Percentiles rank a stretch among this genome's conserved stretches.
Evolutionary conservation across 2,113 vertebrate species (phyloP).

Genomic region (Shinisaurus crocodilurus): DNA sequence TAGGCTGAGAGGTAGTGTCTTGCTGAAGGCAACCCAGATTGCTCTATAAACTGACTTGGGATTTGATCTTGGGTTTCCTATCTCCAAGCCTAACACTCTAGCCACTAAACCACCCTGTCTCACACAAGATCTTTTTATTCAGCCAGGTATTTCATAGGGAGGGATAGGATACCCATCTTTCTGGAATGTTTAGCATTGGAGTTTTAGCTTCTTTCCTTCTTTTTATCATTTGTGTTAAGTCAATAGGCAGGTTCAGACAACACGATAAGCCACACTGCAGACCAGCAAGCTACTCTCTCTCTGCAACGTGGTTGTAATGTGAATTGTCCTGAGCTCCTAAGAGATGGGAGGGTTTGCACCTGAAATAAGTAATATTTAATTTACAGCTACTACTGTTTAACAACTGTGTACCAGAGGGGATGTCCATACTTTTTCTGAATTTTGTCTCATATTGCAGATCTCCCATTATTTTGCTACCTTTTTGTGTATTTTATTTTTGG

Average conservation of each 20-base stretch:
- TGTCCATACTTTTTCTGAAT: neutral
- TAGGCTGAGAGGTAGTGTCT: neutral
- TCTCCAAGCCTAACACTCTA: neutral
- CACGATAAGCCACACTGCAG: too few species aligned
- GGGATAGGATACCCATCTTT: neutral
- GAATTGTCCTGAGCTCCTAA: neutral
- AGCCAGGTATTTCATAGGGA: neutral
- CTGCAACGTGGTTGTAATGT: neutral
- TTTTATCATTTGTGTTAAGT: neutral
- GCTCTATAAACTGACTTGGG: neutral
- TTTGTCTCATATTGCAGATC: neutral
- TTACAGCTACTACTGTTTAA: neutral
- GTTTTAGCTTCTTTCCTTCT: neutral
- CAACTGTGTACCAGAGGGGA: neutral
- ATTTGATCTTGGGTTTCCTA: neutral
- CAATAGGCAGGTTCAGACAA: too few species aligned
- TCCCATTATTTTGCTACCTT: neutral
- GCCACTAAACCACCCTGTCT: neutral
- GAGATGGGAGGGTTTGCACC: neutral
- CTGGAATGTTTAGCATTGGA: neutral
- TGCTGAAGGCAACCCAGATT: neutral
- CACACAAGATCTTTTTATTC: neutral
- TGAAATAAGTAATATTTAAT: neutral
- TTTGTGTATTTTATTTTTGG: neutral
- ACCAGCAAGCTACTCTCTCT: too few species aligned